phyloP scores from a whole-genome alignment of 2,888 invertebrate genomes.

The Pollenia angustigena region DNA sequence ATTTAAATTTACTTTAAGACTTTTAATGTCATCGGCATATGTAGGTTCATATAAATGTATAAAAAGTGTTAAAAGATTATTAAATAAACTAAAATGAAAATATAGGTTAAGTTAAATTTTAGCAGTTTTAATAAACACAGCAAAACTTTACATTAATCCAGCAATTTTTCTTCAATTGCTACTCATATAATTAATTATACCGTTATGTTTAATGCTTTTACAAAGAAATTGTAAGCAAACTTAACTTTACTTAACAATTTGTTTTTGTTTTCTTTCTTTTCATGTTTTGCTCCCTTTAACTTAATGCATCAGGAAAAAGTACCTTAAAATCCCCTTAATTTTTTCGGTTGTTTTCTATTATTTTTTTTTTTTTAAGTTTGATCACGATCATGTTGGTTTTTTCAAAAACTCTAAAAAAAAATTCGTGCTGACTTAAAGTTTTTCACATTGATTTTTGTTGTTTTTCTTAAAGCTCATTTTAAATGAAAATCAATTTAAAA shows the following conservation, averaged over 20 bases:
- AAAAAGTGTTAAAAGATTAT: no score
- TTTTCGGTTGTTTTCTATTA: constrained; percentile 7
- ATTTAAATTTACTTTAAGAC: no score
- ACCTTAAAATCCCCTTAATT: constrained; percentile 19
- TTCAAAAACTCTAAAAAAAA: constrained; percentile 36
- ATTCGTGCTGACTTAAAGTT: constrained; percentile 67
- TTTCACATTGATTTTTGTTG: constrained; percentile 61
- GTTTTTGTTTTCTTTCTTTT: constrained; percentile 16
- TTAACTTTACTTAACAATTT: constrained; percentile 42
- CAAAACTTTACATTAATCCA: neutral
- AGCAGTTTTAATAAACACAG: no score
- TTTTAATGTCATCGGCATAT: no score
- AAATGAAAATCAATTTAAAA: constrained; percentile 72
- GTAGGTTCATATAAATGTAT: no score
- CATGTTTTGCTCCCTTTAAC: constrained; percentile 25
- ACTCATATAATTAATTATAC: constrained; percentile 71
- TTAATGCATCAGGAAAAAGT: neutral
- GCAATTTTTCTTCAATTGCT: neutral
- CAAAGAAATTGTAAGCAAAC: neutral
- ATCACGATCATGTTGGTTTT: constrained; percentile 69
- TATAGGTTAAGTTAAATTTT: no score
- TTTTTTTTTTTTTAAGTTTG: constrained; percentile 53
- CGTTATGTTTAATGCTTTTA: constrained; percentile 61
- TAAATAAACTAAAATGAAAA: no score
- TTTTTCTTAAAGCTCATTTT: constrained; percentile 54